A percentile compares a stretch with the other conserved stretches of the same genome.
phyloP scores from a whole-genome alignment of 64 coral and sea anemone genomes.

The Hydrozoanthus tunicans region DNA sequence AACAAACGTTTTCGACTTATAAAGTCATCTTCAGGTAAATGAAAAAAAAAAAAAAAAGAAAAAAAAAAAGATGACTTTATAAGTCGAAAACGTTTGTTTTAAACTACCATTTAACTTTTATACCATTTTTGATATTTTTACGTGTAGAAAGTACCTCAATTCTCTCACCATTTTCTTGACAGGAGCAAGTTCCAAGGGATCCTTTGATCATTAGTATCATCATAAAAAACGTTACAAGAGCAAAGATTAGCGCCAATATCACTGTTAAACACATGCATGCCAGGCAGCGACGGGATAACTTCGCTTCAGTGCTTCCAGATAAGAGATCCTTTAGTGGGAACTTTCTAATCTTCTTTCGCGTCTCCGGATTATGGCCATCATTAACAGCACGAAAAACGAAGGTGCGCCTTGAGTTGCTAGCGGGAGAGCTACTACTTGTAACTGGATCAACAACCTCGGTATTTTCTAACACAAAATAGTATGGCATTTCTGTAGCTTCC shows the following conservation, averaged over 20 bases:
- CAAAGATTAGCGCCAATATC: neutral
- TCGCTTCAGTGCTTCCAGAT: neutral
- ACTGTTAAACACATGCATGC: neutral
- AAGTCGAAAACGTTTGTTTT: too few species aligned
- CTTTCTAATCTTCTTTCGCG: neutral
- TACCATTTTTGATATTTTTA: too few species aligned
- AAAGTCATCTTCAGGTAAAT: too few species aligned
- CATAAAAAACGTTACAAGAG: conserved; percentile 14
- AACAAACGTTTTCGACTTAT: too few species aligned
- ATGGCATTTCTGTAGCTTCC: neutral
- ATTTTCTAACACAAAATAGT: conserved; percentile 41
- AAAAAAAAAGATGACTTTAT: too few species aligned
- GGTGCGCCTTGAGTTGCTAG: neutral
- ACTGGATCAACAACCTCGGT: neutral
- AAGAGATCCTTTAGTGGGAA: neutral
- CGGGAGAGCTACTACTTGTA: neutral
- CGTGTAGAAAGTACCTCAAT: neutral
- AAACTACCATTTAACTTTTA: too few species aligned
- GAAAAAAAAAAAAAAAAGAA: too few species aligned
- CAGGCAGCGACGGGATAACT: conserved; percentile 3
- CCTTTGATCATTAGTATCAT: neutral
- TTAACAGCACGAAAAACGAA: neutral
- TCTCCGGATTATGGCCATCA: too few species aligned
- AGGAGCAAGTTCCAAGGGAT: neutral
- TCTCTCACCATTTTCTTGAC: conserved; percentile 5